Evolutionary conservation across 2,888 invertebrate genomes (phyloP).

Genomic region (Acholoe squamosa): DNA sequence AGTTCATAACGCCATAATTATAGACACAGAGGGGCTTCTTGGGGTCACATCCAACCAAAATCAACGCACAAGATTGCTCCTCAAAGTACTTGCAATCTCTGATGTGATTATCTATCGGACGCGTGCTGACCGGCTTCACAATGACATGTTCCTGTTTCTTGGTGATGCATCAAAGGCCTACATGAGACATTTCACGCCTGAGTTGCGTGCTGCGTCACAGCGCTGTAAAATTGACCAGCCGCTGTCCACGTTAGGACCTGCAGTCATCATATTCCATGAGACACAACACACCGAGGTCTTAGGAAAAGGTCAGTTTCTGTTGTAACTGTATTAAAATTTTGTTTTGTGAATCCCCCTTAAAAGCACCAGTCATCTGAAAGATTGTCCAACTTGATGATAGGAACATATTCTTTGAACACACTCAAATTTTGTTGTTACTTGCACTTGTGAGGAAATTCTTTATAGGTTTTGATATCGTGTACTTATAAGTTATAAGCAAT

Average conservation of each 20-base stretch:
- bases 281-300: constrained; percentile 89
- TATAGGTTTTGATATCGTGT: too few species aligned
- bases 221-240: constrained; percentile 85
- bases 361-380: too few species aligned
- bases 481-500: too few species aligned
- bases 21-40: constrained; percentile 91
- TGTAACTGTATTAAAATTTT: neutral
- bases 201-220: constrained; percentile 80
- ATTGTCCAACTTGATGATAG: too few species aligned
- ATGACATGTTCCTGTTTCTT: constrained; percentile 90
- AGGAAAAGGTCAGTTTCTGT: constrained; percentile 67
- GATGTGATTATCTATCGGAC: constrained; percentile 91
- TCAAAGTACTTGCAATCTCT: constrained; percentile 91
- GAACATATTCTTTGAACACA: too few species aligned
- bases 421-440: too few species aligned
- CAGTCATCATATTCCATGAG: constrained; percentile 91
- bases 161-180: constrained; percentile 91
- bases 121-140: constrained; percentile 89
- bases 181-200: constrained; percentile 88
- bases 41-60: constrained; percentile 87
- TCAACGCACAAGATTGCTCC: constrained; percentile 88
- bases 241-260: constrained; percentile 88
- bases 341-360: too few species aligned
- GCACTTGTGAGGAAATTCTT: too few species aligned
- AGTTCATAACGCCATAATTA: constrained; percentile 87